Evolutionary conservation across 2,797 vertebrate species (phyloP).

Genomic region (Chromis chromis): DNA sequence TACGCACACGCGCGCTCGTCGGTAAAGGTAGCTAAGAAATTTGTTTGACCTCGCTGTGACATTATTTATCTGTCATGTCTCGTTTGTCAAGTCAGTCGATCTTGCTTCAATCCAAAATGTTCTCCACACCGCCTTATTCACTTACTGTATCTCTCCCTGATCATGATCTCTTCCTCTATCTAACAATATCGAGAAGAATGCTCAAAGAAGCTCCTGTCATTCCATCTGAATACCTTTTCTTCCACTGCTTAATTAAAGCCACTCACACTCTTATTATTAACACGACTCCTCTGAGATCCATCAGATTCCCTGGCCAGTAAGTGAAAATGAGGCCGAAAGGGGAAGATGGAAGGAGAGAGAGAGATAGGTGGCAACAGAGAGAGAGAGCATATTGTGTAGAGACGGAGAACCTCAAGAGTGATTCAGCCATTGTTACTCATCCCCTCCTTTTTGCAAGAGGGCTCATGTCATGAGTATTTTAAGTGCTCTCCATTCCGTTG

Average conservation of each 20-base stretch:
- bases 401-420: conserved; percentile 62
- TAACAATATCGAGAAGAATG: conserved; percentile 10
- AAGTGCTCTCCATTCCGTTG: conserved; percentile 80
- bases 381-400: conserved; percentile 52
- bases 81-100: conserved; percentile 7
- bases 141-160: background rate
- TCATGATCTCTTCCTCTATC: background rate
- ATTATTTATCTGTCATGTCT: conserved; percentile 12
- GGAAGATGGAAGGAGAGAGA: conserved; percentile 39
- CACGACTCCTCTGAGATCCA: conserved; percentile 59
- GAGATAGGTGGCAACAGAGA: conserved; percentile 33
- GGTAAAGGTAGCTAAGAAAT: conserved; percentile 60
- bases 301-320: conserved; percentile 46
- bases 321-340: conserved; percentile 56
- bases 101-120: background rate
- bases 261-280: conserved; percentile 58
- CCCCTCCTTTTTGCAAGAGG: conserved; percentile 71
- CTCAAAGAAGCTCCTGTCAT: conserved; percentile 20
- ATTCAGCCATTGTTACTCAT: conserved; percentile 79
- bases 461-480: conserved; percentile 81
- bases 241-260: conserved; percentile 72
- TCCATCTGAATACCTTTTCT: conserved; percentile 56
- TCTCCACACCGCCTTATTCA: background rate
- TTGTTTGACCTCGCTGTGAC: conserved; percentile 58
- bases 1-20: conserved; percentile 36